phyloP scores from a whole-genome alignment of 2,888 invertebrate genomes.

The Oasisia sp. region DNA sequence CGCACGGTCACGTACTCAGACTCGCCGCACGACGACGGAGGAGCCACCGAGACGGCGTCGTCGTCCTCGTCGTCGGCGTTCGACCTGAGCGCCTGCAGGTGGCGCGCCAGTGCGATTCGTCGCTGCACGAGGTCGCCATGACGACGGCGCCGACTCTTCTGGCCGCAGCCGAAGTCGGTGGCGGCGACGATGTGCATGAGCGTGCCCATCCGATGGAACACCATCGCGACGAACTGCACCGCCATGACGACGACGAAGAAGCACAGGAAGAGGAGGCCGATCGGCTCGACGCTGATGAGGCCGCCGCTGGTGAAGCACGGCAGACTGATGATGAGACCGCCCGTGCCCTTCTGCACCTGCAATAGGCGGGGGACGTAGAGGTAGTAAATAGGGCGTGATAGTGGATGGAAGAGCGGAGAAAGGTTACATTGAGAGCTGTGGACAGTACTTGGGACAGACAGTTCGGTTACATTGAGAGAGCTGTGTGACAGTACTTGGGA shows the following conservation, averaged over 20 bases:
- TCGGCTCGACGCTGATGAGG: conserved; percentile 52
- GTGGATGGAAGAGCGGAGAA: no score
- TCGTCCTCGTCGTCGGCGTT: neutral
- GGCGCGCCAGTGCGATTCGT: conserved; percentile 20
- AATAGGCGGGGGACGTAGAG: neutral
- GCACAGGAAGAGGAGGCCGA: conserved; percentile 93
- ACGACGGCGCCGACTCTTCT: conserved; percentile 18
- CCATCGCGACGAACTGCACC: conserved; percentile 69
- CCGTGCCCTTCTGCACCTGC: neutral
- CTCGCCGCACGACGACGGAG: neutral
- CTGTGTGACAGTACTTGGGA: no score
- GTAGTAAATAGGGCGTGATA: neutral
- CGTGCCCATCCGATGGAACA: conserved; percentile 79
- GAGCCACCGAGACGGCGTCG: neutral
- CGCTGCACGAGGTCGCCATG: conserved; percentile 1
- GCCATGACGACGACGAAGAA: conserved; percentile 96
- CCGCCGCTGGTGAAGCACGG: conserved; percentile 33
- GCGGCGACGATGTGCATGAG: conserved; percentile 95
- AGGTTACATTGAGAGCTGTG: no score
- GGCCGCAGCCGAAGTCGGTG: conserved; percentile 68
- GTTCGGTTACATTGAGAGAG: no score
- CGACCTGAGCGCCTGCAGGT: conserved; percentile 14
- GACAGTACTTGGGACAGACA: no score
- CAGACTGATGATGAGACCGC: conserved; percentile 33
- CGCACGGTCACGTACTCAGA: neutral